phyloP scores from a whole-genome alignment of 2,888 invertebrate species.

The Perithous albicinctus region DNA sequence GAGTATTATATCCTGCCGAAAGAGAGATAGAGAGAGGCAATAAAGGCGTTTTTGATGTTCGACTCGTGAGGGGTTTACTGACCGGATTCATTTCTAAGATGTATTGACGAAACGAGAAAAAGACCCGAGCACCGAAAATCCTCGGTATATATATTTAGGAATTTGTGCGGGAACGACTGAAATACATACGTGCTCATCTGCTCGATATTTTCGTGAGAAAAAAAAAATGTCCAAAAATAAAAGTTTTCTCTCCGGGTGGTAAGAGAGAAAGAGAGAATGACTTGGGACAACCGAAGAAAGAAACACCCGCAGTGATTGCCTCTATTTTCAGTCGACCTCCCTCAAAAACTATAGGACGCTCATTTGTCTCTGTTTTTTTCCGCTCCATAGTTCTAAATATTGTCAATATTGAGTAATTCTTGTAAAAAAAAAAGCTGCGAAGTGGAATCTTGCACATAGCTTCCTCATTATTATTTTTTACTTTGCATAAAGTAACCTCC shows the following conservation, averaged over 20 bases:
- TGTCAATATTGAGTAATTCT: too few relatives aligned
- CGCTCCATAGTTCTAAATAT: not conserved
- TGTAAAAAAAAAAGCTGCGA: too few relatives aligned
- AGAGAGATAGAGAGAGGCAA: constrained; percentile 11
- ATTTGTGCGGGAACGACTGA: not conserved
- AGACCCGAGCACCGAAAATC: not conserved
- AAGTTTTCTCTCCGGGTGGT: constrained; percentile 34
- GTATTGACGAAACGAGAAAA: not conserved
- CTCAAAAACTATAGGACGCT: constrained; percentile 25
- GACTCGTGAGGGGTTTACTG: constrained; percentile 32
- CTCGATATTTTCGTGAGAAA: not conserved
- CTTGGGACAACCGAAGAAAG: not conserved
- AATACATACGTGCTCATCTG: not conserved
- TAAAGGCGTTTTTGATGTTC: not conserved
- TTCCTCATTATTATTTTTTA: too few relatives aligned
- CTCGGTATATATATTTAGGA: not conserved
- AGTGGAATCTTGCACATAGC: too few relatives aligned
- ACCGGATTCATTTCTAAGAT: constrained; percentile 16
- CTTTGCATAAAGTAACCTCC: too few relatives aligned
- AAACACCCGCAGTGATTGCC: constrained; percentile 52
- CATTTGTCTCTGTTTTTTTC: not conserved
- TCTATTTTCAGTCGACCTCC: constrained; percentile 50
- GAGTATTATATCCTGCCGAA: not conserved
- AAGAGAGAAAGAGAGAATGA: constrained; percentile 5
- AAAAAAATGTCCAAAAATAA: constrained; percentile 55